These are phyloP conservation scores for Pterobdella sp. DNA, from an alignment of 2,888 invertebrate genomes.

Conservation along the genomic window DNA sequence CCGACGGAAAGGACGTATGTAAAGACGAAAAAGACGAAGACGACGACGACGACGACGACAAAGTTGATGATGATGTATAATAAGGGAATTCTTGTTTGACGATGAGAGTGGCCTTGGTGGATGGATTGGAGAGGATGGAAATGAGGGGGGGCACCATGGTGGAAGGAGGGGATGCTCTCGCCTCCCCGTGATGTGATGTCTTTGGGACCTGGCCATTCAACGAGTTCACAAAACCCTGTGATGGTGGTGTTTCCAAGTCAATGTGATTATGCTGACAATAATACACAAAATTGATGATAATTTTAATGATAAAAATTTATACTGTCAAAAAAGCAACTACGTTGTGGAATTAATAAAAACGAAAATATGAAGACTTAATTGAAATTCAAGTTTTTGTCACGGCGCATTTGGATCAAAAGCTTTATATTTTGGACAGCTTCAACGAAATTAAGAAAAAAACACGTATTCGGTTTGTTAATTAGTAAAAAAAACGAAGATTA, in stretches of 20 bases:
- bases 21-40: background rate
- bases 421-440: too few species aligned
- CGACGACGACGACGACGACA: background rate
- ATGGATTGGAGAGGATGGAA: conserved; percentile 2
- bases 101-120: conserved; percentile 1
- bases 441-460: too few species aligned
- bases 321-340: too few species aligned
- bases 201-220: conserved; percentile 1
- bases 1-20: background rate
- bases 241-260: background rate
- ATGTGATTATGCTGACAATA: too few species aligned
- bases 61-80: conserved; percentile 10
- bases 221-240: conserved; percentile 25
- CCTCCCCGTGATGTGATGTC: background rate
- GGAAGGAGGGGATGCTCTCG: background rate
- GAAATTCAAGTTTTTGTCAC: too few species aligned
- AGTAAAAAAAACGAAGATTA: too few species aligned
- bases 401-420: too few species aligned
- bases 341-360: too few species aligned
- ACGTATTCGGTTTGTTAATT: too few species aligned
- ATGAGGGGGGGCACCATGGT: background rate
- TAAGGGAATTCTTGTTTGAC: conserved; percentile 17
- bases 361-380: too few species aligned
- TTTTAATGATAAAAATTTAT: too few species aligned
- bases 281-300: background rate